Evolutionary conservation across 2,888 invertebrate genomes (phyloP).

Genomic region (Camponotus fellah): DNA sequence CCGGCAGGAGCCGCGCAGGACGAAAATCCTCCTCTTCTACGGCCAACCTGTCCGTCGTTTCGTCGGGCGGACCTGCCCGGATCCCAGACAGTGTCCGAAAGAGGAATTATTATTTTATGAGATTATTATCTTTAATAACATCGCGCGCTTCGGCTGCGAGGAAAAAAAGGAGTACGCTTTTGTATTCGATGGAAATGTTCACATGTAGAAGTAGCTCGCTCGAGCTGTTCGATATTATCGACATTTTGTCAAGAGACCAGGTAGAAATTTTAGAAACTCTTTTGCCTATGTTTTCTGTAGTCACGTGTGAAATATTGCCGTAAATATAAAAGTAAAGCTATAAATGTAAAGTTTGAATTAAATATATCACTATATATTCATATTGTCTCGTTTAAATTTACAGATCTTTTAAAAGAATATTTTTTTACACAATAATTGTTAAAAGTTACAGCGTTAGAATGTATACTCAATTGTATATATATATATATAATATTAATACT

Average conservation of each 20-base stretch:
- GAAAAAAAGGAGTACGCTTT: slow-evolving; percentile 58
- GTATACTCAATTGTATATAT: not conserved
- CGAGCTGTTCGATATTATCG: slow-evolving; percentile 47
- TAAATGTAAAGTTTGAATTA: not conserved
- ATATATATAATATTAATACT: not conserved
- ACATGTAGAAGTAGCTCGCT: slow-evolving; percentile 44
- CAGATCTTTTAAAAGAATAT: not conserved
- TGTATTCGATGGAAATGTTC: slow-evolving; percentile 57
- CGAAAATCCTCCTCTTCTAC: slow-evolving; percentile 69
- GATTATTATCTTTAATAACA: slow-evolving; percentile 86
- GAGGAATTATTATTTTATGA: slow-evolving; percentile 84
- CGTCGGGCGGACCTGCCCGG: slow-evolving; percentile 63
- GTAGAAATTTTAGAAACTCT: slow-evolving; percentile 40
- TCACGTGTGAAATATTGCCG: slow-evolving; percentile 2
- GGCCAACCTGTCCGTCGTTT: slow-evolving; percentile 64
- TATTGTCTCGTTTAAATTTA: not conserved
- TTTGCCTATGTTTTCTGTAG: slow-evolving; percentile 2
- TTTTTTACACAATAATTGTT: not conserved
- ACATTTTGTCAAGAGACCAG: slow-evolving; percentile 41
- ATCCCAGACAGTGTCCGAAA: slow-evolving; percentile 60
- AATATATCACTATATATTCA: not conserved
- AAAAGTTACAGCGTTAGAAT: not conserved
- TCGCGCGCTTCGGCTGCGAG: slow-evolving; percentile 51
- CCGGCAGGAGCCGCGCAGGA: slow-evolving; percentile 54
- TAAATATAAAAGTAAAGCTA: not conserved